Evolutionary conservation across 2,113 vertebrate genomes (phyloP).

Genomic region (Albula goreensis): DNA sequence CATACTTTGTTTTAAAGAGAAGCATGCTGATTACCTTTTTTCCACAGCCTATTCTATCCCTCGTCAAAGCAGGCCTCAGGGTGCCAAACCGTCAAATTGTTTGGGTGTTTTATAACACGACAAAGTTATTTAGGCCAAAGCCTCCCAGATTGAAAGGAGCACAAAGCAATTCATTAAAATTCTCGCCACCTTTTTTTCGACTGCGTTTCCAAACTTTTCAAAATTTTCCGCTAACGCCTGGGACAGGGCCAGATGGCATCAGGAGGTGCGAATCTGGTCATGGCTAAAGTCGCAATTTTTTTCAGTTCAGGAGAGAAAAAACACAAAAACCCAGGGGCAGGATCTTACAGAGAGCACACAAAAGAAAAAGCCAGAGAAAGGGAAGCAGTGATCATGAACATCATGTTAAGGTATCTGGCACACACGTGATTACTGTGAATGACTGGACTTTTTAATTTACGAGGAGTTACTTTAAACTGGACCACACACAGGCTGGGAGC

Average conservation of each 20-base stretch:
- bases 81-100: conserved; percentile 60
- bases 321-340: neutral
- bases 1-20: conserved; percentile 44
- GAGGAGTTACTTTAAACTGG: conserved; percentile 33
- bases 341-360: neutral
- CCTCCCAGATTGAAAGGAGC: conserved; percentile 57
- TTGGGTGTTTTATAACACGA: conserved; percentile 31
- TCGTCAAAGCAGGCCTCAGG: conserved; percentile 24
- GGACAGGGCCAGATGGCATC: conserved; percentile 30
- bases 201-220: conserved; percentile 52
- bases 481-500: conserved; percentile 63
- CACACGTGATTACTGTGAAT: conserved; percentile 31
- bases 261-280: conserved; percentile 20
- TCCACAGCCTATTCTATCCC: conserved; percentile 30
- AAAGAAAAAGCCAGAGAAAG: neutral
- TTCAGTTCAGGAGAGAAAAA: neutral
- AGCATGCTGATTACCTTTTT: conserved; percentile 36
- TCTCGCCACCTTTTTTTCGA: conserved; percentile 59
- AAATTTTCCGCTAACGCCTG: conserved; percentile 40
- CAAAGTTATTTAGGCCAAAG: conserved; percentile 54
- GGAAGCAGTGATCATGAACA: conserved; percentile 6
- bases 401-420: neutral
- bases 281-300: neutral
- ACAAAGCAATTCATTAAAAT: conserved; percentile 63
- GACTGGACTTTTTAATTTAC: conserved; percentile 43